Evolutionary conservation across 2,113 vertebrate genomes (phyloP).

Genomic region (Amblyornis subalaris): DNA sequence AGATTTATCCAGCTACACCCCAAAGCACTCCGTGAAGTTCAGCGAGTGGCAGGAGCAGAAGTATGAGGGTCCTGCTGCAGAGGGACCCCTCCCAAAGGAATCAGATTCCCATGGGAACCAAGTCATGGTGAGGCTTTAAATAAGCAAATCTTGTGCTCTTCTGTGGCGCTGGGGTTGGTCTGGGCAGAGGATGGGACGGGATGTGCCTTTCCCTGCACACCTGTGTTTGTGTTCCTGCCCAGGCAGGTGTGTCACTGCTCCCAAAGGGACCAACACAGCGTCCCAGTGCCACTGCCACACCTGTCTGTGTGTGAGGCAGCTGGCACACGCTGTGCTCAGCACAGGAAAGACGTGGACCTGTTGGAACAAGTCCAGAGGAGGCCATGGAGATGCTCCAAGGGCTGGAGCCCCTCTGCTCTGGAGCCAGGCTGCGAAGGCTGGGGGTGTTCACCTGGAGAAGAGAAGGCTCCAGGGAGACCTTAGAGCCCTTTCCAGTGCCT

Average conservation of each 20-base stretch:
- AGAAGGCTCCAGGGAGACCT: not conserved
- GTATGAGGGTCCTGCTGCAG: conserved; percentile 58
- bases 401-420: not conserved
- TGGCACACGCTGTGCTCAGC: not conserved
- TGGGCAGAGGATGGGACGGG: not conserved
- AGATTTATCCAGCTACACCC: conserved; percentile 91
- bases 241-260: not conserved
- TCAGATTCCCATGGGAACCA: conserved; percentile 61
- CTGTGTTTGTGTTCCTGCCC: not conserved
- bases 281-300: not conserved
- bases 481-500: not conserved
- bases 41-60: conserved; percentile 88
- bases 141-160: not conserved
- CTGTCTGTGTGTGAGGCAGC: not conserved
- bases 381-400: not conserved
- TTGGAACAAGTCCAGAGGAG: not conserved
- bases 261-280: not conserved
- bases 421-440: not conserved
- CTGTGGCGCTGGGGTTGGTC: not conserved
- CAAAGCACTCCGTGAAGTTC: conserved; percentile 87
- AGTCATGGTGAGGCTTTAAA: conserved; percentile 81
- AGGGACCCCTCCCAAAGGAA: conserved; percentile 41
- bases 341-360: not conserved
- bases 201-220: not conserved
- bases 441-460: not conserved